Evolutionary conservation across 2,113 vertebrate genomes (phyloP).

Genomic region (Channa maculata): DNA sequence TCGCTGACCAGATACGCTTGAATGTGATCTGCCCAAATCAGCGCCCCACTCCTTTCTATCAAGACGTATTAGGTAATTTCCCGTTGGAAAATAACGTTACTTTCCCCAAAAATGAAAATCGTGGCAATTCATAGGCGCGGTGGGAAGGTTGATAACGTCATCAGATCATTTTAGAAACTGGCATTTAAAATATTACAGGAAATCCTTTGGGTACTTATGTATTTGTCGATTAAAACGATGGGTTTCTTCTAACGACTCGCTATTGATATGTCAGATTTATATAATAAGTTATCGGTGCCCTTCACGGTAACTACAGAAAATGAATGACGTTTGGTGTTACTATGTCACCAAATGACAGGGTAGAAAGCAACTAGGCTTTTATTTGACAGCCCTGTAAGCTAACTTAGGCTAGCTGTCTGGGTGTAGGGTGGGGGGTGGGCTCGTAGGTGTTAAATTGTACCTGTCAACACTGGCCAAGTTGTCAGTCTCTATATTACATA

Average conservation of each 20-base stretch:
- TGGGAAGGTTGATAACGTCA: neutral
- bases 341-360: neutral
- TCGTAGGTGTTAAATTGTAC: neutral
- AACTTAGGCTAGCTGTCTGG: neutral
- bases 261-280: no score
- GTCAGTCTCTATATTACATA: neutral
- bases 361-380: neutral
- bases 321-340: neutral
- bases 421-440: neutral
- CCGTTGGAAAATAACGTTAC: neutral
- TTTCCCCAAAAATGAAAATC: neutral
- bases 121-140: neutral
- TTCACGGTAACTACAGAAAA: no score
- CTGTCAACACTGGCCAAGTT: conserved; percentile 6
- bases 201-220: neutral
- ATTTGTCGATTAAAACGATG: neutral
- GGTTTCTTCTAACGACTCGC: neutral
- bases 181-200: neutral
- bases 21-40: neutral
- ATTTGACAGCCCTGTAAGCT: neutral
- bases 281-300: no score
- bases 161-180: conserved; percentile 9
- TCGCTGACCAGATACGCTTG: no score
- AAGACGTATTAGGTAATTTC: neutral
- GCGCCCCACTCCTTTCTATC: neutral